Evolutionary conservation across 1,140 invertebrate genomes (phyloP), one percentile per base, ranked within the genome.

Genomic region (Leptopilina clavipes): DNA sequence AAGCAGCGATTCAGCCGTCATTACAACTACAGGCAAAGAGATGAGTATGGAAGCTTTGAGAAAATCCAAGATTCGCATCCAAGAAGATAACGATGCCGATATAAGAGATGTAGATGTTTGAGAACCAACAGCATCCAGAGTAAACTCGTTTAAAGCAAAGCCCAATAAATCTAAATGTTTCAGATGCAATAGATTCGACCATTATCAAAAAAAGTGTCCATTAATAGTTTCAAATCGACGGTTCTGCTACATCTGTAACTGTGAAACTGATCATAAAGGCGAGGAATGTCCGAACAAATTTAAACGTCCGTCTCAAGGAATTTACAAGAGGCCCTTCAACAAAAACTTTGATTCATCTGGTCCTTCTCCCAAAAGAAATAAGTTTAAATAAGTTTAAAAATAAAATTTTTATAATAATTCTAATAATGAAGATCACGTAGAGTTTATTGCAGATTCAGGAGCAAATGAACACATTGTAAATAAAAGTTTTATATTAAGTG

Each of bases 181-280:
- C 70, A 75, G 74, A 73, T 84, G 77, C 48, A 76, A 81, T 59
- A 74, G 72, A 73, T 11, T 7, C n/a, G 77, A 75, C 3, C 81
- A 84, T 43, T 78, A 70, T 71, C 44, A 77, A 70, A 14, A 76
- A 9, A 19, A 78, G 9, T 82, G 76, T 73, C 48, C 70, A 14
- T 70, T 80, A 17, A 75, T 6, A 45, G 52, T 75, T n/a, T 1
- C 45, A n/a, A 72, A 77, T 17, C 10, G 45, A 11, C 80, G 78
- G 81, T 76, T 75, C 48, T 84, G 81, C 18, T 79, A 84, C 45
- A 22, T 37, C 22, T 82, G 77, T 59, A 77, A 74, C 48, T 40
- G 54, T 17, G 73, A 73, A 59, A 77, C 76, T 6, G 71, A 80
- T 48, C 78, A 80, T 56, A 76, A 75, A 75, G 71, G 77, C 19